These are phyloP conservation scores for Papilio glaucus DNA, from an alignment of 1,140 invertebrate species.

Conservation along the genomic window DNA sequence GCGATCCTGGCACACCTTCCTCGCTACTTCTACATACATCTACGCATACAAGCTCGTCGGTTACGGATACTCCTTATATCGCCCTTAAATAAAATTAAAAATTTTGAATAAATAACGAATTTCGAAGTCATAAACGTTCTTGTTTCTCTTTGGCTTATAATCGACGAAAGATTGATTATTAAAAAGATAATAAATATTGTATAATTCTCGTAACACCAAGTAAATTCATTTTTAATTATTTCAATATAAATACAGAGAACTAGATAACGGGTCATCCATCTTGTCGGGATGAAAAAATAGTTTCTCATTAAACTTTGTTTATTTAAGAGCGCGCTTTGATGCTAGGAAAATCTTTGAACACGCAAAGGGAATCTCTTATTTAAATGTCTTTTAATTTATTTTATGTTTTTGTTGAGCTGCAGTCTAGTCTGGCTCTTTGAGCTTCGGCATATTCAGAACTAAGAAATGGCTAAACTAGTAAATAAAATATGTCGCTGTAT, in stretches of 20 bases:
- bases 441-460: too few species aligned
- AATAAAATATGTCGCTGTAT: too few species aligned
- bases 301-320: constrained; percentile 18
- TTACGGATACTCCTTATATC: too few species aligned
- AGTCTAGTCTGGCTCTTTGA: not conserved
- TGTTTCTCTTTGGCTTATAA: too few species aligned
- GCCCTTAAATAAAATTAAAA: too few species aligned
- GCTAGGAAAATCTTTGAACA: not conserved
- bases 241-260: not conserved
- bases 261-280: not conserved
- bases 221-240: not conserved
- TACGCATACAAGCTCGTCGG: too few species aligned
- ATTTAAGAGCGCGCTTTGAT: not conserved
- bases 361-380: not conserved
- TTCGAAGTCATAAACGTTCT: too few species aligned
- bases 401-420: not conserved
- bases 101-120: too few species aligned
- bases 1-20: too few species aligned
- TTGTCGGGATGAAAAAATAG: not conserved
- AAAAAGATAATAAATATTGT: not conserved
- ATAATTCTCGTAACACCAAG: too few species aligned
- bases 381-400: not conserved
- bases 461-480: too few species aligned
- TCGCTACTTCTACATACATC: too few species aligned
- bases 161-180: not conserved